Base-by-base conservation (phyloP, 2,797 vertebrate species). In the Discoglossus pictus region DNA sequence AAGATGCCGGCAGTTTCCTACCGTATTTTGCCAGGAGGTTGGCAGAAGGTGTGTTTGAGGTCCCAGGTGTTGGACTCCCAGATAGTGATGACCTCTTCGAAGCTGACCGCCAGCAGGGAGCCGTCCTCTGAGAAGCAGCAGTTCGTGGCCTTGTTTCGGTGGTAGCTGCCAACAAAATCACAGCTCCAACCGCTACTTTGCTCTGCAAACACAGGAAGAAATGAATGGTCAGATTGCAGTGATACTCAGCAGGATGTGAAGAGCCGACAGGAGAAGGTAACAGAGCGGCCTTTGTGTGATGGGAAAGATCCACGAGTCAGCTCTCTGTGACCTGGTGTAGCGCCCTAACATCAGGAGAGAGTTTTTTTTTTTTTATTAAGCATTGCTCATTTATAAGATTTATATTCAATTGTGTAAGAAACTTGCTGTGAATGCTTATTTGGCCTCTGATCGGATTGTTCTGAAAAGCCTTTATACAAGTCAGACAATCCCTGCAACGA, bases 101-200 rank as follows among this genome's bases (percentile, higher is more conserved):
- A 98, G 84, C 88, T 82, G 52, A 98, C 90, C 0, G 93, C 95
- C 78, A 99, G 80, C 76, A 99, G 76, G 61, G 97, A 99, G 13
- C 93, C 90, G 4, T 99, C 96, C 55, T 93, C 93, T 2, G 94
- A 98, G 82, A 98, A 98, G 60, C 92, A 89, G 81, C 95, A 94
- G 80, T 90, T 82, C 0, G 82, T 83, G 0, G 94, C 93, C 68
- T 78, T 85, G 74, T 96, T 91, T 75, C 85, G 76, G 79, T 93
- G 97, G 65, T 98, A 99, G 78, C 87, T 86, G 46, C 95, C 93
- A 4, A 98, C 92, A 1, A 96, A 98, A 71, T 98, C 94, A 88
- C 97, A 99, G 44, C 84, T 92, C 96, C 97, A 99, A 72, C 86
- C 93, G 31, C 87, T 74, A 24, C 78, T 87, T 34, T 89, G 85